Percentiles rank a stretch among this genome's conserved stretches.
Evolutionary conservation across 2,797 vertebrate species (phyloP).

Genomic region (Bovichtus diacanthus): DNA sequence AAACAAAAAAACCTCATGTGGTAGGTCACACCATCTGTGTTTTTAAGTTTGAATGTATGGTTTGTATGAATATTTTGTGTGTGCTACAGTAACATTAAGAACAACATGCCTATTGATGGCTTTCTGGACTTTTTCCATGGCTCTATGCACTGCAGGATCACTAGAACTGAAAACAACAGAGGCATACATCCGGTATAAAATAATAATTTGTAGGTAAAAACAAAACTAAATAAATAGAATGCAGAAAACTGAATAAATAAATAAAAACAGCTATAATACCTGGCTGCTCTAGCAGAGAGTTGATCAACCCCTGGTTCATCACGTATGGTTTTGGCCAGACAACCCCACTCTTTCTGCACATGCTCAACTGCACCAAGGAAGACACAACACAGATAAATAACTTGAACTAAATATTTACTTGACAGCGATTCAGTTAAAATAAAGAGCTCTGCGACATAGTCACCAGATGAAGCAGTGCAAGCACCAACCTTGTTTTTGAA

Average conservation of each 20-base stretch:
- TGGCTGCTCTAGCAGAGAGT: conserved; percentile 39
- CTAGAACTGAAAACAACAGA: conserved; percentile 42
- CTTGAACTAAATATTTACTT: not conserved
- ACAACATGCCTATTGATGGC: conserved; percentile 75
- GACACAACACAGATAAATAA: not conserved
- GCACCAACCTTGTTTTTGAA: conserved; percentile 81
- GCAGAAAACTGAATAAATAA: not conserved
- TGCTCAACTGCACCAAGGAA: conserved; percentile 71
- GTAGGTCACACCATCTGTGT: not conserved
- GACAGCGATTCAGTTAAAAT: not conserved
- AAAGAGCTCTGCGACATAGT: not conserved
- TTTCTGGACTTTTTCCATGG: conserved; percentile 67
- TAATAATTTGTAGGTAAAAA: not conserved
- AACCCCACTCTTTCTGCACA: conserved; percentile 74
- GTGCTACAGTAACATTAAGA: not conserved
- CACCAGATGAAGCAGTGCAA: not conserved
- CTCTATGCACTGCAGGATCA: conserved; percentile 66
- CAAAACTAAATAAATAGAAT: not conserved
- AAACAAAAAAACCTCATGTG: not conserved
- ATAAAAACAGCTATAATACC: conserved; percentile 63
- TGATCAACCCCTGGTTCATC: conserved; percentile 44
- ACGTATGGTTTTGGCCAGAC: conserved; percentile 62
- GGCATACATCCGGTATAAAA: conserved; percentile 1
- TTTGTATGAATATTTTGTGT: conserved; percentile 10
- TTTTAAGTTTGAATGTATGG: not conserved